Conservation (phyloP, 2,888 invertebrate genomes). For the Cryptophagus acutangulus region DNA sequence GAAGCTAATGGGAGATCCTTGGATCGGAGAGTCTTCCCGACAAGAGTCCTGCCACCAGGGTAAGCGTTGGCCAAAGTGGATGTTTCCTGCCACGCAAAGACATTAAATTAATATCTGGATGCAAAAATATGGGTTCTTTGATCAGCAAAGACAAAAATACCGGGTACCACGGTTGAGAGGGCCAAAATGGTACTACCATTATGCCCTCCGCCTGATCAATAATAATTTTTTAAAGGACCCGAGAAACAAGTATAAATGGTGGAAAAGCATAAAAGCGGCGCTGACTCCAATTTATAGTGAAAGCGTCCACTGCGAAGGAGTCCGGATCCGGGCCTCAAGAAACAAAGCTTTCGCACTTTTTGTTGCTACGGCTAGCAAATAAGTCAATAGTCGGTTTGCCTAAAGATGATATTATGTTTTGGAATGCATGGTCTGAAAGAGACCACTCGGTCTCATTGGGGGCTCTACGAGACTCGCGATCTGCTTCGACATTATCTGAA, state of each 20-base stretch:
- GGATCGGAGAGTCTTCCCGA: neutral
- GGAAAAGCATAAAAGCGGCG: conserved; percentile 20
- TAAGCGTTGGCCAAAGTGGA: conserved; percentile 2
- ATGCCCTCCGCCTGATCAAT: conserved; percentile 26
- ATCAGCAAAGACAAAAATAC: conserved; percentile 17
- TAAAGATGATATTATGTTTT: conserved; percentile 3
- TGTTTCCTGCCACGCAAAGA: neutral
- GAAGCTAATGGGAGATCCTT: neutral
- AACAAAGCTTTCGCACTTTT: conserved; percentile 29
- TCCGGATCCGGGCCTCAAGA: conserved; percentile 32
- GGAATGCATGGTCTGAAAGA: conserved; percentile 3
- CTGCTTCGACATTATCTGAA: conserved; percentile 8
- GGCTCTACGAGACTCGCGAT: conserved; percentile 3
- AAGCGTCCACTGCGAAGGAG: conserved; percentile 28
- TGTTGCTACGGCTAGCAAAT: conserved; percentile 10
- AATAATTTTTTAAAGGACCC: conserved; percentile 31
- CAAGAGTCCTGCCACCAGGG: conserved; percentile 4
- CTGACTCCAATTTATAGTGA: conserved; percentile 24
- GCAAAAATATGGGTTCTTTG: neutral
- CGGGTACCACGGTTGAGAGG: conserved; percentile 31
- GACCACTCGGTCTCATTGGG: conserved; percentile 4
- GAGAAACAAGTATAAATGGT: conserved; percentile 23
- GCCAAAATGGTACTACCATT: conserved; percentile 29
- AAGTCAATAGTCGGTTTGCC: conserved; percentile 8
- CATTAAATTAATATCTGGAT: conserved; percentile 1